Evolutionary conservation across 2,888 invertebrate species (phyloP), one percentile per base, ranked within the genome.

Genomic region (Ormyrus labotus): DNA sequence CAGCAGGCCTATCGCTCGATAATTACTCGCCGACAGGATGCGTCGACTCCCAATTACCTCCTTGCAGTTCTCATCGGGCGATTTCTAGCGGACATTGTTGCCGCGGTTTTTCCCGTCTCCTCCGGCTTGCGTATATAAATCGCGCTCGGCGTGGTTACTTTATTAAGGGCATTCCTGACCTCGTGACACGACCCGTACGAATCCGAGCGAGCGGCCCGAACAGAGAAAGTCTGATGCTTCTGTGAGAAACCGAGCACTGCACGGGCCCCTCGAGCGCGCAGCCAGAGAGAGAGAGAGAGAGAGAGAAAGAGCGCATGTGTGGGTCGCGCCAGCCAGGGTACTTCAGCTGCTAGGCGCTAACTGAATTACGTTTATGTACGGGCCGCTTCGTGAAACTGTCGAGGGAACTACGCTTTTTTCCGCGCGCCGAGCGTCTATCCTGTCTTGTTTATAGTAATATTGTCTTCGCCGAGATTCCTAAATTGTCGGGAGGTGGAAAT

Each of bases 161-260:
- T 88, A 89, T 89, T 88, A 89, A 89, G 89, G 89, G 89, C 89
- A 90, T 88, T 88, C 87, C 88, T 89, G 88, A 88, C 88, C 89
- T 83, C 88, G 83, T 83, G 77, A n/a, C 81, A 65, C 78, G 78
- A 82, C 78, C 73, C 11, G 65, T 34, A 34, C 50, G 63, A 48
- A 87, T 88, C 86, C 86, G 87, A 86, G 86, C 34, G 34, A 84
- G 57, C 34, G 10, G 53, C 19, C n/a, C 71, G 63, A 75, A 86
- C 87, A 86, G 89, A 90, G 90, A 90, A 90, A 90, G 89, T 90
- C 85, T 84, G 88, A 88, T 88, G 88, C 85, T 85, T 87, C 87
- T 87, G 87, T 86, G 87, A 88, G 88, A 88, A 87, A 85, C 84
- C 60, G 68, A 83, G 85, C 86, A 7, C 11, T 60, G 51, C 34